A percentile compares a stretch with the other conserved stretches of the same genome.
Conservation (phyloP, 2,113 vertebrate species). For the Edolisoma coerulescens region DNA sequence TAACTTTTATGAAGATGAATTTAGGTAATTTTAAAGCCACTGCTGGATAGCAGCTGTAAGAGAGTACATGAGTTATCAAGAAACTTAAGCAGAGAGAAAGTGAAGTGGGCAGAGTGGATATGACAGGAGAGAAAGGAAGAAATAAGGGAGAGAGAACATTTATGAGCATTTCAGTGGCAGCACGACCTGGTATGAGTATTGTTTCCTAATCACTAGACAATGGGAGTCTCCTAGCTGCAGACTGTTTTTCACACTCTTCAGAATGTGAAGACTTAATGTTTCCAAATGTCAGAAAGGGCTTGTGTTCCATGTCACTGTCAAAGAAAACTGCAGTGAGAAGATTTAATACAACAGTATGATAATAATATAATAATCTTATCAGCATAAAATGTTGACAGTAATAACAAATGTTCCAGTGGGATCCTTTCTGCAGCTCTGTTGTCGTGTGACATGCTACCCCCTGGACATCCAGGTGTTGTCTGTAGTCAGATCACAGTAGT, state of each 20-base stretch:
- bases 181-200: background rate
- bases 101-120: background rate
- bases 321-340: background rate
- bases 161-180: background rate
- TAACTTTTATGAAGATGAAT: background rate
- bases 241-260: background rate
- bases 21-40: background rate
- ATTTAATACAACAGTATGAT: background rate
- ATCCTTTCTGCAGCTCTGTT: background rate
- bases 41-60: background rate
- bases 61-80: background rate
- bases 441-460: background rate
- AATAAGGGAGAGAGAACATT: background rate
- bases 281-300: background rate
- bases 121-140: background rate
- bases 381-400: background rate
- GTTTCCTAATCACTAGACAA: background rate
- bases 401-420: background rate
- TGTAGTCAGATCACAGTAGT: background rate
- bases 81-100: background rate
- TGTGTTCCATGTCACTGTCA: background rate
- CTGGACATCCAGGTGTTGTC: background rate
- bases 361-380: background rate
- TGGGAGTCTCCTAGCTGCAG: background rate
- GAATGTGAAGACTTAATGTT: background rate